Percentiles rank a stretch among this genome's conserved stretches.
phyloP scores from a whole-genome alignment of 92 coral and sea anemone genomes.

The Palythoa grandis region DNA sequence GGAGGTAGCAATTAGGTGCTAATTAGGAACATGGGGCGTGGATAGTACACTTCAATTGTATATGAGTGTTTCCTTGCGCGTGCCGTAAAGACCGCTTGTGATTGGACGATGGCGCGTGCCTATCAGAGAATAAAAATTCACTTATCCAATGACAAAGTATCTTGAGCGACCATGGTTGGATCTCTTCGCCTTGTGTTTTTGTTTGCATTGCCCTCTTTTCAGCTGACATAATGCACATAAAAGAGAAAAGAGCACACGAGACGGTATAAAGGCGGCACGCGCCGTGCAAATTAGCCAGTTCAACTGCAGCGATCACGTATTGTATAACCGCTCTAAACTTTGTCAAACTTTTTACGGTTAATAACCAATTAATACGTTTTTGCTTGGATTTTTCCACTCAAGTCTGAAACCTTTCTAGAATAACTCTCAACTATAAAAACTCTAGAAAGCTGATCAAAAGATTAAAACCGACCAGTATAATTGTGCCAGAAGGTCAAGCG shows the following conservation, averaged over 20 bases:
- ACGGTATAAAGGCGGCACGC: slow-evolving; percentile 98
- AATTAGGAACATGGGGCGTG: slow-evolving; percentile 84
- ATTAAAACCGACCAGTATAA: slow-evolving; percentile 64
- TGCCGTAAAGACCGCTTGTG: slow-evolving; percentile 54
- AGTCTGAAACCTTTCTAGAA: slow-evolving; percentile 17
- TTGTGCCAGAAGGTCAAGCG: slow-evolving; percentile 63
- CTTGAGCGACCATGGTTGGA: slow-evolving; percentile 83
- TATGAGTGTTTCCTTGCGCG: slow-evolving; percentile 65
- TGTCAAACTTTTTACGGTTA: slow-evolving; percentile 19
- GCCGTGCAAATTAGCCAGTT: slow-evolving; percentile 94
- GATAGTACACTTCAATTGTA: slow-evolving; percentile 75
- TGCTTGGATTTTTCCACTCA: slow-evolving; percentile 20
- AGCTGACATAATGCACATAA: slow-evolving; percentile 95
- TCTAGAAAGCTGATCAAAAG: slow-evolving; percentile 54
- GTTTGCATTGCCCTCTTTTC: slow-evolving; percentile 99
- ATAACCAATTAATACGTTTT: slow-evolving; percentile 19
- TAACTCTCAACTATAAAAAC: slow-evolving; percentile 18
- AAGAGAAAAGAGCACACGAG: slow-evolving; percentile 99
- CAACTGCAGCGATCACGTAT: slow-evolving; percentile 60
- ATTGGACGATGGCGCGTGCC: slow-evolving; percentile 69
- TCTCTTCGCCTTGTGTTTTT: slow-evolving; percentile 85
- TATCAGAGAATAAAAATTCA: slow-evolving; percentile 57
- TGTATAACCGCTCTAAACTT: slow-evolving; percentile 36
- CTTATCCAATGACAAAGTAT: slow-evolving; percentile 67
- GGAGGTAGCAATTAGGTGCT: slow-evolving; percentile 87